Conservation (phyloP, 2,888 invertebrate species). For the Nemotelus pantherinus region DNA sequence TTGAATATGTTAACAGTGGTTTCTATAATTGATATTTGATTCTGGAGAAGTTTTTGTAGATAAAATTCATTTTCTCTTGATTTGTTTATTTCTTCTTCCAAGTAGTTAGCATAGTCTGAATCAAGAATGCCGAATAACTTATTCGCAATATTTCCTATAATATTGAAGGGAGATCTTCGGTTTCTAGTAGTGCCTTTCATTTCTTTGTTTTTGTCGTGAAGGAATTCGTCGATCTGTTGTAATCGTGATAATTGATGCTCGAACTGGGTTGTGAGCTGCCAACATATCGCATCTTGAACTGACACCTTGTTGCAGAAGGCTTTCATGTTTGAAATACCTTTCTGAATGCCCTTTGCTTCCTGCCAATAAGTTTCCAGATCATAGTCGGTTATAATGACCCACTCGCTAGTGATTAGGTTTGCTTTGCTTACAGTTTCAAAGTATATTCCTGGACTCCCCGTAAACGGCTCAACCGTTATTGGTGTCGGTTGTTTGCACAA, state of each 20-base stretch:
- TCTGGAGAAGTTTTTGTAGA: background rate
- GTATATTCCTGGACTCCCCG: background rate
- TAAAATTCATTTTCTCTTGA: background rate
- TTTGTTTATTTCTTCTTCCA: background rate
- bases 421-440: background rate
- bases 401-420: background rate
- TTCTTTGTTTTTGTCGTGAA: too few relatives aligned
- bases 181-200: too few relatives aligned
- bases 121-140: slow-evolving; percentile 5
- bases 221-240: background rate
- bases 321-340: background rate
- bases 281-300: background rate
- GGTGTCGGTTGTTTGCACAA: too few relatives aligned
- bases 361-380: background rate
- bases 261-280: background rate
- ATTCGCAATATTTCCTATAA: slow-evolving; percentile 2
- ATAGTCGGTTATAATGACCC: background rate
- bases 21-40: slow-evolving; percentile 3
- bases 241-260: background rate
- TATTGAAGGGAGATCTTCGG: background rate
- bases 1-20: background rate
- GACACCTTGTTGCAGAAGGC: background rate
- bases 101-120: background rate
- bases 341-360: background rate
- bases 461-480: too few relatives aligned